Evolutionary conservation across 2,797 vertebrate genomes (phyloP), one percentile per base, ranked within the genome.

Genomic region (Neostethus bicornis): DNA sequence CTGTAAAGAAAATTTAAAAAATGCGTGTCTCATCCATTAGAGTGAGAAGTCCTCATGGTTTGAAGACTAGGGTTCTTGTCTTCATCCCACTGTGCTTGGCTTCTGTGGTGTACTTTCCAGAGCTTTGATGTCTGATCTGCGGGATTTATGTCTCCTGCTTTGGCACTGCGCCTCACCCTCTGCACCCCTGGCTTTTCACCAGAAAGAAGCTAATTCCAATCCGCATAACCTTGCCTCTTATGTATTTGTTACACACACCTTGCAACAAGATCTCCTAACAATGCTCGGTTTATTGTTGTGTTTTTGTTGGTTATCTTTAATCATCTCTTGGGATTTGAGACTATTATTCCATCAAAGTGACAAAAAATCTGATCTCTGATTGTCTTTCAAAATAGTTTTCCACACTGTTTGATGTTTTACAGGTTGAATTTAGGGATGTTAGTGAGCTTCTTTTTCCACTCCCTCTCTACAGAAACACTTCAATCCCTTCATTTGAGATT

Each of bases 81-180:
- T 51, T 61, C 59, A 4, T 0, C 21, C 52, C 34, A 35, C 51
- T 24, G 1, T 34, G 60, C 80, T 59, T 62, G 55, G 48, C 61
- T 67, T 62, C 69, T 56, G 70, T 29, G 67, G 14, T 61, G 66
- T 65, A 56, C 61, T 70, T 65, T 69, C 31, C 70, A 75, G 46
- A 42, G 16, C 74, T 86, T 81, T 87, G 78, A 89, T 84, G 79
- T 84, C 52, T 78, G 75, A 77, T 81, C 77, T 67, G 46, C 62
- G 20, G 74, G 81, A 72, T 72, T 65, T 70, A 47, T 61, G 69
- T 67, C 66, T 75, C 63, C 61, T 51, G 42, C 45, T 70, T 45
- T 83, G 73, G 81, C 65, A 70, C 66, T 28, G 74, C 34, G 61
- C 79, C 69, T 78, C 63, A 31, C 51, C 69, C 65, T 61, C 50